Evolutionary conservation across 2,888 invertebrate genomes (phyloP).

Genomic region (Neoaliturus tenellus): DNA sequence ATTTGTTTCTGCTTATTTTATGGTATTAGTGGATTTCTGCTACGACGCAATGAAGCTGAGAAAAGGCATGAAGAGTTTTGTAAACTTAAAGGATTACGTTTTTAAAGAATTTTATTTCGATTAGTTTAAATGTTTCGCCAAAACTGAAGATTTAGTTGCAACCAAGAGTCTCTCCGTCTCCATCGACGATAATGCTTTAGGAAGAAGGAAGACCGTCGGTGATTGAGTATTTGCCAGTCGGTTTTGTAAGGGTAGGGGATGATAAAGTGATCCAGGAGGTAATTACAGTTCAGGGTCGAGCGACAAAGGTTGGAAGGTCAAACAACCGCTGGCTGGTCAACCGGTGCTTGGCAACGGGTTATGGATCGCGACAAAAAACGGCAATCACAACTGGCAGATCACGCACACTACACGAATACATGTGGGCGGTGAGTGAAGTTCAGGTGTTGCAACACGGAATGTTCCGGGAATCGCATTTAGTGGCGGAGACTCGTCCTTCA

Average conservation of each 20-base stretch:
- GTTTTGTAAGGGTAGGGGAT: not conserved
- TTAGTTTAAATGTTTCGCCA: no score
- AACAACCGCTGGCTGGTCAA: not conserved
- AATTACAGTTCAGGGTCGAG: constrained; percentile 21
- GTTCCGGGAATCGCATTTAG: not conserved
- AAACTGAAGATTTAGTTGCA: no score
- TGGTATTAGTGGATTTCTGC: no score
- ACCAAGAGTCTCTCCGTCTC: no score
- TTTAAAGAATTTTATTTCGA: no score
- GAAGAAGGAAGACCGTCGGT: not conserved
- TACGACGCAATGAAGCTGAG: no score
- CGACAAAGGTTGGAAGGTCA: constrained; percentile 33
- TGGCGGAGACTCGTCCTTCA: no score
- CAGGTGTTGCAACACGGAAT: not conserved
- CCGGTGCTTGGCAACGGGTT: not conserved
- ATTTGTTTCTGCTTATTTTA: no score
- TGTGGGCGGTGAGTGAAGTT: not conserved
- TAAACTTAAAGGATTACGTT: no score
- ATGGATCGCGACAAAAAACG: not conserved
- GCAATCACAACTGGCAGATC: not conserved
- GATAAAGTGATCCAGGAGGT: constrained; percentile 26
- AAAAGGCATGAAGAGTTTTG: no score
- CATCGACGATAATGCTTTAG: not conserved
- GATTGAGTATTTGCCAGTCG: no score
- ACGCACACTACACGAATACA: not conserved